Evolutionary conservation across 30 jellyfish, hydroid and myxozoan genomes (phyloP).

Genomic region (Sanderia malayensis): DNA sequence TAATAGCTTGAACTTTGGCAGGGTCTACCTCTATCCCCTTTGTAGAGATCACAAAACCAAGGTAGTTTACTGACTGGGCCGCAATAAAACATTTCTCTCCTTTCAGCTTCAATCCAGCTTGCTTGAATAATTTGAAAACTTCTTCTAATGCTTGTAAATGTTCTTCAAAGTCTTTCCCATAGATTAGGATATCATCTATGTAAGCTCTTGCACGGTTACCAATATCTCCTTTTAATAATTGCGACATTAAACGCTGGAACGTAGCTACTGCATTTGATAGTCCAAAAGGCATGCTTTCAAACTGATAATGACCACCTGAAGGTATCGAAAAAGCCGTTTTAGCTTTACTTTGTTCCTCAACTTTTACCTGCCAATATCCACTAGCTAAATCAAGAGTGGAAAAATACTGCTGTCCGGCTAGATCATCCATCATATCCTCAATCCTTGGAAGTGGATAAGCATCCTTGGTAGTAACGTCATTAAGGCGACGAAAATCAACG

Average conservation of each 20-base stretch:
- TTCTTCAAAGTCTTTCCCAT: slow-evolving; percentile 1
- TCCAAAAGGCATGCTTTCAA: slow-evolving; percentile 2
- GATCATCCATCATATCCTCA: slow-evolving; percentile 18
- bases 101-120: slow-evolving; percentile 5
- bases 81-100: not conserved
- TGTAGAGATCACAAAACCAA: slow-evolving; percentile 1
- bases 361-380: slow-evolving; percentile 24
- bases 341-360: not conserved
- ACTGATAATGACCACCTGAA: slow-evolving; percentile 4
- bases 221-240: not conserved
- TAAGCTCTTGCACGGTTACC: not conserved
- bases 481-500: not conserved
- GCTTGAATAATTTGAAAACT: not conserved
- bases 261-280: slow-evolving; percentile 11
- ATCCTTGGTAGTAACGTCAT: not conserved
- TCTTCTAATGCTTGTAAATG: slow-evolving; percentile 10
- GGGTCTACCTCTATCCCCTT: slow-evolving; percentile 2
- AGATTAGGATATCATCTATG: not conserved
- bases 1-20: not conserved
- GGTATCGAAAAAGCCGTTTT: slow-evolving; percentile 2
- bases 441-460: not conserved
- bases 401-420: slow-evolving; percentile 6
- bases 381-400: slow-evolving; percentile 14
- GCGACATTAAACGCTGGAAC: slow-evolving; percentile 8
- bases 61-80: not conserved